Base-by-base conservation (phyloP, 2,797 vertebrate species). In the Mycteria americana region DNA sequence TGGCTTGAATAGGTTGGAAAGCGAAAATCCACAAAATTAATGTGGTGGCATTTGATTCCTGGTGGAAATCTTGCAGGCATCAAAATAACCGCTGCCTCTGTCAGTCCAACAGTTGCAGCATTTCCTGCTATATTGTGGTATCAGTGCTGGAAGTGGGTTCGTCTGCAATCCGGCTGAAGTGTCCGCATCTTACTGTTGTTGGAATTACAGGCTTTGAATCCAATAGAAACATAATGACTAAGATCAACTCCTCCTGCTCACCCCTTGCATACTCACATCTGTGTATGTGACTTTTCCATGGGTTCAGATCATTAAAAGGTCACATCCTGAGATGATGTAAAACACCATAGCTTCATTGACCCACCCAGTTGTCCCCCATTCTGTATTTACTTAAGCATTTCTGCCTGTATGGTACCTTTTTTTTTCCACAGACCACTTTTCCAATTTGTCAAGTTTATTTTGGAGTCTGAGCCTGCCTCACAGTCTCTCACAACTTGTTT, bases 11-110 rank as follows among this genome's bases (percentile, higher is more conserved):
- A 24, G 23, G 19, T 10, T 0, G 0, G 43, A 83, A 51, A 74
- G 77, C 13, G 88, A 86, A 95, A 88, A 77, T 67, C 87, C 48
- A 78, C 60, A 80, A 94, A 88, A 94, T 88, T 72, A 95, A 62
- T 86, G 60, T 63, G 65, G 64, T 91, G 92, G 53, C 62, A 54
- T 95, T 97, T 97, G 54, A 78, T 43, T 88, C 65, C 63, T 72
- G 46, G 7, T 68, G 89, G 93, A 97, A 93, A 72, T 73, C 45
- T 85, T 85, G 27, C 48, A 86, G 81, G 51, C 46, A 76, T 83
- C 31, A 37, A 94, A 97, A 96, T 54, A 85, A 67, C 43, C 9
- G 28, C 81, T 93, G 27, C 27, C 46, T 78, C 24, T 82, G 53
- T 89, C 87, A 76, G 17, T 83, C 46, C 14, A 56, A 45, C 13